Conservation (phyloP, 2,797 vertebrate genomes). For the Xenops minutus region DNA sequence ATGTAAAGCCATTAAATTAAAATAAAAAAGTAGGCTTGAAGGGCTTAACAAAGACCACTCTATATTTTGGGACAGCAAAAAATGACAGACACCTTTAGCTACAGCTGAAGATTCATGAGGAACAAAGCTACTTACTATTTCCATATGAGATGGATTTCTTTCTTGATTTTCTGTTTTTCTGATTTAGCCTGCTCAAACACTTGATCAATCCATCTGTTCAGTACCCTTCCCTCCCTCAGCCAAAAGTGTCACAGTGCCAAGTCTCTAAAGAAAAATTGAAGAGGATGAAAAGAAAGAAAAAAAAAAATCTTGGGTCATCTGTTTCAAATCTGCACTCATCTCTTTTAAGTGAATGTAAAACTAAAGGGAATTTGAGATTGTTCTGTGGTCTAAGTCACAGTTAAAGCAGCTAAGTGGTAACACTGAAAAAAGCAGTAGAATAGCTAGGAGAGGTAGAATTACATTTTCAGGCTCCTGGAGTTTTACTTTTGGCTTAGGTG, state of each 20-base stretch:
- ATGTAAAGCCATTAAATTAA: background rate
- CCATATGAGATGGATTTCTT: slow-evolving; percentile 6
- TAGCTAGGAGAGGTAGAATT: background rate
- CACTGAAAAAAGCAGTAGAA: slow-evolving; percentile 10
- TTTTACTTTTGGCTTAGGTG: slow-evolving; percentile 3
- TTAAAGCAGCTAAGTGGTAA: background rate
- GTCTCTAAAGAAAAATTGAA: background rate
- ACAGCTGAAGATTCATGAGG: background rate
- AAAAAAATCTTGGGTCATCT: background rate
- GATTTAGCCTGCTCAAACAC: slow-evolving; percentile 11
- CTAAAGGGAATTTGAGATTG: slow-evolving; percentile 41
- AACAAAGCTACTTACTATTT: background rate
- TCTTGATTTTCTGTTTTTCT: slow-evolving; percentile 32
- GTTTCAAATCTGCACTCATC: slow-evolving; percentile 33
- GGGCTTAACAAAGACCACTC: background rate
- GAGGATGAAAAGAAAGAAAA: background rate
- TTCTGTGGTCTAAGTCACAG: slow-evolving; percentile 7
- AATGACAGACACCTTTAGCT: background rate
- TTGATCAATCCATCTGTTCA: slow-evolving; percentile 26
- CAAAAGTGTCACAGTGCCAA: background rate
- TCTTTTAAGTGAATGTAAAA: slow-evolving; percentile 41
- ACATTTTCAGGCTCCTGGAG: background rate
- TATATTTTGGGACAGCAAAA: background rate
- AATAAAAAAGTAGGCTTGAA: background rate
- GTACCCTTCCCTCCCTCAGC: background rate